These are phyloP conservation scores for Megastigmus dorsalis DNA, from an alignment of 2,888 invertebrate species.

Conservation along the genomic window DNA sequence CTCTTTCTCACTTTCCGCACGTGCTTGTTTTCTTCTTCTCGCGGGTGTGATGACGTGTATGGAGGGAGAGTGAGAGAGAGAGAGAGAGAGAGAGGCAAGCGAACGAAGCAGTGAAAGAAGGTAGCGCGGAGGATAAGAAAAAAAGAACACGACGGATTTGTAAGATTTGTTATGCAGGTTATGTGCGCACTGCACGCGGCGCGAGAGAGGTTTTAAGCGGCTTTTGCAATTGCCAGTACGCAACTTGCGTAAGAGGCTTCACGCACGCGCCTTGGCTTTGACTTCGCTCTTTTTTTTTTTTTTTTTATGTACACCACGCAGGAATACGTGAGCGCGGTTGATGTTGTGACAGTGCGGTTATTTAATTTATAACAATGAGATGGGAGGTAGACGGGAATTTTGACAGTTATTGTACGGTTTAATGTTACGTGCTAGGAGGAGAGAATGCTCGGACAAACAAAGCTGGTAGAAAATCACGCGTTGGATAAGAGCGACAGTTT, in stretches of 20 bases:
- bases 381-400: background rate
- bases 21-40: no score
- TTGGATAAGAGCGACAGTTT: no score
- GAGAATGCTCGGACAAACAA: no score
- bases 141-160: background rate
- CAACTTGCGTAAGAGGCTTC: slow-evolving; percentile 16
- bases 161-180: slow-evolving; percentile 13
- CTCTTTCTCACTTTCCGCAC: background rate
- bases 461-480: no score
- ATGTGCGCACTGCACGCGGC: background rate
- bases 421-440: background rate
- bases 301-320: background rate
- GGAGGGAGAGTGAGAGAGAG: no score
- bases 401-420: background rate
- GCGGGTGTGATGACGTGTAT: background rate
- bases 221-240: slow-evolving; percentile 14
- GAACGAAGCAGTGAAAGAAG: no score
- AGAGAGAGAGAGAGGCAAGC: no score
- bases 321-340: background rate
- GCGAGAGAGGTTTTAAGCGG: background rate
- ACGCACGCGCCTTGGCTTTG: background rate
- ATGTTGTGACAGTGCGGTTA: background rate
- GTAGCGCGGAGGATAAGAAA: no score
- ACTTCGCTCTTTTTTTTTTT: no score
- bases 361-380: slow-evolving; percentile 28